These are phyloP conservation scores for Accipiter virgatus DNA, from an alignment of 2,113 vertebrate species.

Conservation along the genomic window DNA sequence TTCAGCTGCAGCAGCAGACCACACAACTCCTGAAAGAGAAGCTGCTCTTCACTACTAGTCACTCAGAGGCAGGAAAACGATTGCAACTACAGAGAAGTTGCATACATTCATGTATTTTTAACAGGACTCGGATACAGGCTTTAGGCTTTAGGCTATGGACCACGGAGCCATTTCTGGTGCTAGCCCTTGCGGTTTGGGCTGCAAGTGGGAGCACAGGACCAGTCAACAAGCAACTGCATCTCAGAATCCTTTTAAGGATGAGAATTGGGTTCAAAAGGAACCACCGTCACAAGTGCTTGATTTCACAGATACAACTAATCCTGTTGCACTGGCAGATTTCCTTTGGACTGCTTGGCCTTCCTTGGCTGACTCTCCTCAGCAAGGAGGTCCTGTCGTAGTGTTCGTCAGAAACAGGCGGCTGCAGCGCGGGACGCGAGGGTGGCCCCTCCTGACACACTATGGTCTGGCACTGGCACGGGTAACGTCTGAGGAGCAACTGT, in stretches of 20 bases:
- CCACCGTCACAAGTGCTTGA: background rate
- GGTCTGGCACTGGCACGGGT: background rate
- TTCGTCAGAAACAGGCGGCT: background rate
- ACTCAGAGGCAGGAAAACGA: background rate
- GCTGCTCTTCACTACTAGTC: background rate
- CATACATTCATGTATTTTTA: background rate
- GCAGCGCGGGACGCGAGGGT: background rate
- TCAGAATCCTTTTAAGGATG: background rate
- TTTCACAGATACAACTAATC: background rate
- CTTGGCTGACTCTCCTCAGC: background rate
- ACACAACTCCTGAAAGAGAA: background rate
- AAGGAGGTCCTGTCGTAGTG: background rate
- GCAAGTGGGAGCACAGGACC: background rate
- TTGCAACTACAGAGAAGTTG: background rate
- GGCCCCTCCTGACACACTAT: background rate
- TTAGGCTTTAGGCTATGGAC: background rate
- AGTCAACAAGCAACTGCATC: background rate
- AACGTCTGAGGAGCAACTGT: fast-evolving
- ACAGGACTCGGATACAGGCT: background rate
- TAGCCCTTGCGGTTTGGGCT: background rate
- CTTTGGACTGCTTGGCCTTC: background rate
- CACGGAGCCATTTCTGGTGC: background rate
- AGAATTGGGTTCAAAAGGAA: background rate
- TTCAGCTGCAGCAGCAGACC: background rate
- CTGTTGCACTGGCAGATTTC: background rate